phyloP scores from a whole-genome alignment of 2,113 vertebrate species.

The Nerophis lumbriciformis region DNA sequence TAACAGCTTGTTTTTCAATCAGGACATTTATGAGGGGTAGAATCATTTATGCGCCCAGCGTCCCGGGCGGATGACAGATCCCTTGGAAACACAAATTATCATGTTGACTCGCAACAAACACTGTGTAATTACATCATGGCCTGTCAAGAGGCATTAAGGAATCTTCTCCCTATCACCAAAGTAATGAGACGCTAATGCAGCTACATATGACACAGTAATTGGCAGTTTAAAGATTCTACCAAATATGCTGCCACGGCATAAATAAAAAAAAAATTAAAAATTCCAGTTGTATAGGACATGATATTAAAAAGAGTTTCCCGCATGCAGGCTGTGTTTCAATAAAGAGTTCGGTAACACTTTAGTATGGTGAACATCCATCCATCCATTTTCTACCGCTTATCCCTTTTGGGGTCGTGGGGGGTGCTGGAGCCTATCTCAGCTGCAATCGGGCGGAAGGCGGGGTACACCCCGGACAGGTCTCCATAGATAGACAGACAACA shows the following conservation, averaged over 20 bases:
- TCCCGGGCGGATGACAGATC: conserved; percentile 62
- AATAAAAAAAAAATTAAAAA: conserved; percentile 34
- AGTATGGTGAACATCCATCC: too few species aligned
- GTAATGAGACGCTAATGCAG: conserved; percentile 68
- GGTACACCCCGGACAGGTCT: too few species aligned
- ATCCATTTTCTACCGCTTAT: too few species aligned
- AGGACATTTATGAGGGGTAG: conserved; percentile 66
- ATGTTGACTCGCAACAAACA: conserved; percentile 70
- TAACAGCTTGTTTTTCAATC: conserved; percentile 62
- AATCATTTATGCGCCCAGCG: conserved; percentile 63
- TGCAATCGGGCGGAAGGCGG: too few species aligned
- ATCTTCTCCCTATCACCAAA: conserved; percentile 55
- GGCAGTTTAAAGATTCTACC: conserved; percentile 49
- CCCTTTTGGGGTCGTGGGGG: too few species aligned
- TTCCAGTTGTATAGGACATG: conserved; percentile 43
- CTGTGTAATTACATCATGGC: conserved; percentile 68
- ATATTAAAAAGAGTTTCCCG: conserved; percentile 30
- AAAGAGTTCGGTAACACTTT: conserved; percentile 47
- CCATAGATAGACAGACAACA: too few species aligned
- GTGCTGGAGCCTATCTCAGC: too few species aligned
- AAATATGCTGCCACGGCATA: conserved; percentile 45
- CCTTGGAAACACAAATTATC: conserved; percentile 67
- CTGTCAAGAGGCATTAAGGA: conserved; percentile 66
- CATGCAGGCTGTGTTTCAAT: conserved; percentile 49
- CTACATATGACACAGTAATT: conserved; percentile 56